A percentile compares a stretch with the other conserved stretches of the same genome.
phyloP scores from a whole-genome alignment of 2,888 invertebrate species.

The Pinctada fucata region DNA sequence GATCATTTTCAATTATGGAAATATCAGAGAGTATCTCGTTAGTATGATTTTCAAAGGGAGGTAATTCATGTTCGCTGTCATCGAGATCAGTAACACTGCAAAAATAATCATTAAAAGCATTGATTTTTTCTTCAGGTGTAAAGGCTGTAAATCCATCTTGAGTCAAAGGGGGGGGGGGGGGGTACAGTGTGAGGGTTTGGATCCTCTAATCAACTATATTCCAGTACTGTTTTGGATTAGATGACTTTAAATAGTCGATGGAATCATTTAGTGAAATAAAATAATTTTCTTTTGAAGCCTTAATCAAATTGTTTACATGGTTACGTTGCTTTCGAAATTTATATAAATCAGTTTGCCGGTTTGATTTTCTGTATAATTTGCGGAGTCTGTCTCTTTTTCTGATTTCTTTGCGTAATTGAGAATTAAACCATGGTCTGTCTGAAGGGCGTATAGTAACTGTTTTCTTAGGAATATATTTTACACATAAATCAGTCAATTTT shows the following conservation, averaged over 20 bases:
- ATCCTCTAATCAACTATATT: conserved; percentile 18
- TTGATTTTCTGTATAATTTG: background rate
- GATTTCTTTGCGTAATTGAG: background rate
- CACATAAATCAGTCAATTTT: no score
- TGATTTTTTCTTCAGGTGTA: conserved; percentile 30
- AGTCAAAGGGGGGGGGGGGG: conserved; percentile 20
- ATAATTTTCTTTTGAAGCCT: conserved; percentile 13
- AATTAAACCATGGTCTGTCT: background rate
- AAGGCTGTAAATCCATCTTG: conserved; percentile 6
- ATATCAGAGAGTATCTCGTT: conserved; percentile 4
- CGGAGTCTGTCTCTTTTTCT: background rate
- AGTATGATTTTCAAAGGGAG: background rate
- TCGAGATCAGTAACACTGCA: conserved; percentile 15
- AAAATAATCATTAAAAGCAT: conserved; percentile 28
- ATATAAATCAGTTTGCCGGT: background rate
- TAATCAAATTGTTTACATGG: conserved; percentile 32
- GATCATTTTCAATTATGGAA: conserved; percentile 5
- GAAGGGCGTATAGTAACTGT: background rate
- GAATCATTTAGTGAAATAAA: conserved; percentile 17
- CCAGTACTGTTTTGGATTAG: conserved; percentile 25
- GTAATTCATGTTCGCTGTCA: conserved; percentile 6
- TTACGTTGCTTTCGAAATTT: conserved; percentile 23
- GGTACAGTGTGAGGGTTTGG: conserved; percentile 6
- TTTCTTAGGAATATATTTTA: background rate
- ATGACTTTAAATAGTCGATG: background rate